Evolutionary conservation across 2,113 vertebrate species (phyloP), one percentile per base, ranked within the genome.

Genomic region (Rhinoderma darwinii): DNA sequence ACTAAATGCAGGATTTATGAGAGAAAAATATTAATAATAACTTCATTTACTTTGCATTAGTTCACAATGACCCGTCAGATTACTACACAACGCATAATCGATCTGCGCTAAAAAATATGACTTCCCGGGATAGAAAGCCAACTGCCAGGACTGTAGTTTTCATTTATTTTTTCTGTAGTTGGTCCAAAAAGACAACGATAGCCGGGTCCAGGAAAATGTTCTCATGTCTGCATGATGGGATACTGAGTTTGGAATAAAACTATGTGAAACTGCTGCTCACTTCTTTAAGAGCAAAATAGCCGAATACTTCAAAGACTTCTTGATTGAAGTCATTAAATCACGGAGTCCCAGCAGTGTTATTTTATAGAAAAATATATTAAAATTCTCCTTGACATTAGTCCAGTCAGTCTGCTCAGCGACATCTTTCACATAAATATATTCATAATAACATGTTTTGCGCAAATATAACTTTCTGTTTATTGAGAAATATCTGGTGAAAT

Each of bases 151-250:
- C 73, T 84, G 83, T 59, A 84, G 32, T 89, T 90, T 86, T 84
- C 22, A 10, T 86, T 89, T 91, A 68, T 92, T 92, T 90, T 72
- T 84, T 90, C 88, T 90, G 61, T 82, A 84, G 85, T 72, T 77
- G 39, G 87, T 92, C 87, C 88, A 89, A 74, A 87, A 86, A 4
- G 2, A 8, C n/a, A 88, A 88, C 89, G 63, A 39, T 22, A 5
- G 10, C 0, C 4, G 14, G 73, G 84, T 91, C 89, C 81, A 91
- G 89, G 86, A 90, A 92, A 91, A 89, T 51, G 89, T 91, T 82
- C 85, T 86, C 56, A 87, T 61, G 77, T 89, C 88, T 83, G 41
- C 81, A 61, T 87, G 83, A 87, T 89, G 70, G 56, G 81, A 89
- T 90, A 79, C 56, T 85, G 82, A 87, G 81, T 59, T 47, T 86